These are phyloP conservation scores for Porites lutea DNA, from an alignment of 64 coral and sea anemone genomes.

Conservation along the genomic window DNA sequence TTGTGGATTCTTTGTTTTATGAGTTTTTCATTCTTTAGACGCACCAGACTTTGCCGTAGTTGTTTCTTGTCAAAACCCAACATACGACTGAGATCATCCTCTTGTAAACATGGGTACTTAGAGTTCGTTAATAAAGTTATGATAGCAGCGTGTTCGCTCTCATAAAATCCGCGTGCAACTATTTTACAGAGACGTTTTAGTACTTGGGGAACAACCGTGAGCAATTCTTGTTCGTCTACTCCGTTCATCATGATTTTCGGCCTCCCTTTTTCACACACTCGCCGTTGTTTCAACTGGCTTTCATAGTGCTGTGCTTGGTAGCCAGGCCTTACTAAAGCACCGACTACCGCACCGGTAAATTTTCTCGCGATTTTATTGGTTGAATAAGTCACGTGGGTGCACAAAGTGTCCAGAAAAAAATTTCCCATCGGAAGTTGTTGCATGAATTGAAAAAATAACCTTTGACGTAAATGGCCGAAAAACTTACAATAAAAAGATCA, in stretches of 20 bases:
- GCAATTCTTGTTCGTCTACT: slow-evolving; percentile 87
- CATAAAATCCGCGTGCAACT: slow-evolving; percentile 89
- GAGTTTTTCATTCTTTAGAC: slow-evolving; percentile 97
- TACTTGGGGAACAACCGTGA: slow-evolving; percentile 79
- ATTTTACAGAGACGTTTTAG: slow-evolving; percentile 89
- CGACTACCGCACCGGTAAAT: too few relatives aligned
- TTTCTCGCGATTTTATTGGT: too few relatives aligned
- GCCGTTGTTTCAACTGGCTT: not conserved
- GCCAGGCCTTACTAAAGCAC: not conserved
- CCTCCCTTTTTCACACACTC: too few relatives aligned
- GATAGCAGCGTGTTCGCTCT: slow-evolving; percentile 80
- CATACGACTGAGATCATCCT: slow-evolving; percentile 83
- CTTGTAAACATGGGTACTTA: slow-evolving; percentile 85
- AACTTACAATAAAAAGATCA: too few relatives aligned
- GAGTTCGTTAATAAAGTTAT: slow-evolving; percentile 89
- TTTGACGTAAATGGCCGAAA: too few relatives aligned
- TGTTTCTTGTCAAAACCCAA: slow-evolving; percentile 95
- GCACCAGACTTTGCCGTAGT: slow-evolving; percentile 73
- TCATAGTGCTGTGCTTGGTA: not conserved
- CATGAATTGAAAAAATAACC: too few relatives aligned
- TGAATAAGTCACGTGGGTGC: too few relatives aligned
- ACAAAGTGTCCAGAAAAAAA: too few relatives aligned
- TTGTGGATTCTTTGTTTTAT: slow-evolving; percentile 97
- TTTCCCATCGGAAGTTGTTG: too few relatives aligned
- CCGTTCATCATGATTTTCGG: slow-evolving; percentile 60